These are phyloP conservation scores for Tenualosa ilisha DNA, from an alignment of 2,797 vertebrate genomes.

Conservation along the genomic window DNA sequence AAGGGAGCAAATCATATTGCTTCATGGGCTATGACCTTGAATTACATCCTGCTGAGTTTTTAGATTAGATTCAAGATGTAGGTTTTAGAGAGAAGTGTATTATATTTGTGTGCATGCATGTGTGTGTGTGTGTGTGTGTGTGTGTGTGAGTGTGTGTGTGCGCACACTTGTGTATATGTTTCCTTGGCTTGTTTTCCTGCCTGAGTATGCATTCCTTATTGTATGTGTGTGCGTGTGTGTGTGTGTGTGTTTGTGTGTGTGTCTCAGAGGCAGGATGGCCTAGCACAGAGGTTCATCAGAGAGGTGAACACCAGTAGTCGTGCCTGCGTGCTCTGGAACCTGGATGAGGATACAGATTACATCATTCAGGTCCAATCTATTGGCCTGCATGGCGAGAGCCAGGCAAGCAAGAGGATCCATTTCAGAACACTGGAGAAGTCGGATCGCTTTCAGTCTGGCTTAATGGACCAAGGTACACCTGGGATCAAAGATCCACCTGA, in stretches of 20 bases:
- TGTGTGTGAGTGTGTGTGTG: conserved; percentile 11
- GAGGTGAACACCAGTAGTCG: conserved; percentile 96
- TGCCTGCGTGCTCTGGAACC: conserved; percentile 93
- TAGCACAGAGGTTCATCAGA: conserved; percentile 93
- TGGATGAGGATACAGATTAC: conserved; percentile 94
- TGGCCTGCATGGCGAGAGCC: conserved; percentile 87
- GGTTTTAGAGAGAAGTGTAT: not conserved
- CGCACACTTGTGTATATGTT: conserved; percentile 30
- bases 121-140: conserved; percentile 17
- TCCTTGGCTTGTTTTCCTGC: conserved; percentile 34
- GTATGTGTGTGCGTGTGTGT: conserved; percentile 21
- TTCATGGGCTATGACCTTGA: not conserved
- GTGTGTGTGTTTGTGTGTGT: conserved; percentile 30
- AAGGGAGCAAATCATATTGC: not conserved
- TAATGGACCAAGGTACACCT: conserved; percentile 86
- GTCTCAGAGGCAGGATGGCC: conserved; percentile 88
- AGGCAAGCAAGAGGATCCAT: conserved; percentile 86
- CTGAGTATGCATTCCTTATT: conserved; percentile 6
- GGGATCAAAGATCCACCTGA: conserved; percentile 31
- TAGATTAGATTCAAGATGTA: not conserved
- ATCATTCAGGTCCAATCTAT: conserved; percentile 95
- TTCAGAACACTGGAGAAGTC: conserved; percentile 93
- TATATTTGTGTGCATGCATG: not conserved
- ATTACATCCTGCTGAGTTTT: not conserved
- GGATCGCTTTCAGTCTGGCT: conserved; percentile 88